These are phyloP conservation scores for Carpatolechia fugitivella DNA, from an alignment of 2,888 invertebrate genomes.

Conservation along the genomic window DNA sequence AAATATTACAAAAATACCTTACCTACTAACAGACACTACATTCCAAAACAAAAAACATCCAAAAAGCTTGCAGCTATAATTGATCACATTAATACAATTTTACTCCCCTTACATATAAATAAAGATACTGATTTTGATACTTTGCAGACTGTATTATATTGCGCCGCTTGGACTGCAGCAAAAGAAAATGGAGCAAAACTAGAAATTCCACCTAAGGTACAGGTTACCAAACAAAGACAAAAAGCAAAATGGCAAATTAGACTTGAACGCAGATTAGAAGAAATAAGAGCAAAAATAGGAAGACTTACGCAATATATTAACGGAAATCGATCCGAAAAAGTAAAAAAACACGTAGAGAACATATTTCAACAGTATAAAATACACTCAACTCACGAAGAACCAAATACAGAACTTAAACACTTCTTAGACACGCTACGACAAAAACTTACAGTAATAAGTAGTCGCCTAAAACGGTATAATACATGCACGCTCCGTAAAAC, in stretches of 20 bases:
- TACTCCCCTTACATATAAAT: neutral
- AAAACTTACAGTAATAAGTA: conserved; percentile 14
- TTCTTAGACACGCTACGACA: conserved; percentile 19
- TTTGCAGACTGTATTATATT: neutral
- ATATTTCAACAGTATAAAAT: conserved; percentile 18
- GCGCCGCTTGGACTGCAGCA: conserved; percentile 4
- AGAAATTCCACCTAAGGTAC: neutral
- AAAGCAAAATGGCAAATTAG: conserved; percentile 18
- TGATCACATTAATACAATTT: neutral
- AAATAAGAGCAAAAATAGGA: conserved; percentile 18
- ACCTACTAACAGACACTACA: neutral
- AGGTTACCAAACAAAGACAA: neutral
- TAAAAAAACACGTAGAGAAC: conserved; percentile 7
- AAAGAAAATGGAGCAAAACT: conserved; percentile 17
- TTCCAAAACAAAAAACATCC: conserved; percentile 4
- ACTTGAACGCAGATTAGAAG: conserved; percentile 13
- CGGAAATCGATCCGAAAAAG: conserved; percentile 13
- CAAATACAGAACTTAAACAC: conserved; percentile 16
- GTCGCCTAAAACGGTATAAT: conserved; percentile 15
- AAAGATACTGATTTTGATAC: neutral
- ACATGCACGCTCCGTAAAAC: too few relatives aligned
- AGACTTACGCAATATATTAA: too few relatives aligned
- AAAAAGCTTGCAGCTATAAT: conserved; percentile 3
- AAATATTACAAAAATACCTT: neutral
- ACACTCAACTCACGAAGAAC: conserved; percentile 20